Conservation (phyloP, 2,888 invertebrate genomes). For the Nasonia oneida region DNA sequence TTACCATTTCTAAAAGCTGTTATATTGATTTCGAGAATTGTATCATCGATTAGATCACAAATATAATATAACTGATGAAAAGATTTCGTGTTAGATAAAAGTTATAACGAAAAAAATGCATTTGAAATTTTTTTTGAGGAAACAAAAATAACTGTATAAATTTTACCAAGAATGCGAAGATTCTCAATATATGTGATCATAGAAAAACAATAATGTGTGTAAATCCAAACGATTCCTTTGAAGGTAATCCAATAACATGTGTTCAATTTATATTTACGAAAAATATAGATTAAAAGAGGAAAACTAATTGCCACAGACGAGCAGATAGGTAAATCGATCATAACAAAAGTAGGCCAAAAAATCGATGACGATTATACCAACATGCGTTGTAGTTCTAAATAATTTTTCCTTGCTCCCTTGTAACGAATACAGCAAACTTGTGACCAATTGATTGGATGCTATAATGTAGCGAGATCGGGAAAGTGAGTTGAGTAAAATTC, state of each 20-base stretch:
- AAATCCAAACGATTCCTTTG: conserved; percentile 15
- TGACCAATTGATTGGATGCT: conserved; percentile 11
- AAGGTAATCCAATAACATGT: conserved; percentile 15
- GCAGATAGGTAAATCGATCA: neutral
- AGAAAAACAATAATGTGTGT: conserved; percentile 26
- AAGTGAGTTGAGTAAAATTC: conserved; percentile 28
- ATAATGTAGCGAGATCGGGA: neutral
- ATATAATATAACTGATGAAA: conserved; percentile 9
- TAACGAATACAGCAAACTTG: neutral
- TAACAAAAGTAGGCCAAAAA: neutral
- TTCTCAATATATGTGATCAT: conserved; percentile 15
- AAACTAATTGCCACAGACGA: neutral
- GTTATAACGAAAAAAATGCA: conserved; percentile 4
- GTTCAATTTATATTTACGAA: conserved; percentile 49
- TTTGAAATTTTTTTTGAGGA: neutral
- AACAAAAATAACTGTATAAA: neutral
- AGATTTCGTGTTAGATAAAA: neutral
- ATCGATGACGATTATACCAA: neutral
- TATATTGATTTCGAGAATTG: conserved; percentile 3
- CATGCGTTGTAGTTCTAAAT: conserved; percentile 19
- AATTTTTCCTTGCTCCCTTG: neutral
- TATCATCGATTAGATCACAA: neutral
- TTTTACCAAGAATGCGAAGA: neutral
- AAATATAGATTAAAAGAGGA: conserved; percentile 2
- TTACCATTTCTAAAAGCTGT: neutral